Evolutionary conservation across 2,113 vertebrate species (phyloP).

Genomic region (Corythornis vintsioides): DNA sequence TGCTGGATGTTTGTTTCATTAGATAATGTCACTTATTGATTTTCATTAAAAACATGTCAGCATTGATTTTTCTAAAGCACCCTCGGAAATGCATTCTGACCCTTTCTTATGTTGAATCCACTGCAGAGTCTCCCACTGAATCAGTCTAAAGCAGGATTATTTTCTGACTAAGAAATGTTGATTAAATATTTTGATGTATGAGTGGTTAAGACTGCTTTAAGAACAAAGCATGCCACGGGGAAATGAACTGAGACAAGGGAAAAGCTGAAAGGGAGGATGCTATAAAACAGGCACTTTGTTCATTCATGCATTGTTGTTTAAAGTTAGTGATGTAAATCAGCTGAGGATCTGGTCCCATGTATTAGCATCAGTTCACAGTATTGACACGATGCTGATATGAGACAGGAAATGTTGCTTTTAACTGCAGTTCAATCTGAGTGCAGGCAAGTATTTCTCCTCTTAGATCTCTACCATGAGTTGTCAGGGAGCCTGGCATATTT

Average conservation of each 20-base stretch:
- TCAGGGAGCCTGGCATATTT: background rate
- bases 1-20: slow-evolving; percentile 11
- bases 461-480: background rate
- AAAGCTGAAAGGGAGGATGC: slow-evolving; percentile 54
- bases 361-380: background rate
- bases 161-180: slow-evolving; percentile 57
- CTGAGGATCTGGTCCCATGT: background rate
- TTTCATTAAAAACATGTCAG: slow-evolving; percentile 62
- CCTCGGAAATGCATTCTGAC: slow-evolving; percentile 45
- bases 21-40: slow-evolving; percentile 57
- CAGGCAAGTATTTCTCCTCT: background rate
- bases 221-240: slow-evolving; percentile 56
- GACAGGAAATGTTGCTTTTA: background rate
- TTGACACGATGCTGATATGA: background rate
- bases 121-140: slow-evolving; percentile 14
- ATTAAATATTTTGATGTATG: slow-evolving; percentile 72
- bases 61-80: slow-evolving; percentile 54
- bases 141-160: slow-evolving; percentile 26
- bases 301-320: slow-evolving; percentile 49
- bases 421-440: background rate
- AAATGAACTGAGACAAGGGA: slow-evolving; percentile 57
- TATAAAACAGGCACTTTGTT: slow-evolving; percentile 32
- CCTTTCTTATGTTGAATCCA: slow-evolving; percentile 5
- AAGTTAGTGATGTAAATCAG: slow-evolving; percentile 21
- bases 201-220: slow-evolving; percentile 44